phyloP scores from a whole-genome alignment of 2,797 vertebrate genomes.

The Heliangelus exortis region DNA sequence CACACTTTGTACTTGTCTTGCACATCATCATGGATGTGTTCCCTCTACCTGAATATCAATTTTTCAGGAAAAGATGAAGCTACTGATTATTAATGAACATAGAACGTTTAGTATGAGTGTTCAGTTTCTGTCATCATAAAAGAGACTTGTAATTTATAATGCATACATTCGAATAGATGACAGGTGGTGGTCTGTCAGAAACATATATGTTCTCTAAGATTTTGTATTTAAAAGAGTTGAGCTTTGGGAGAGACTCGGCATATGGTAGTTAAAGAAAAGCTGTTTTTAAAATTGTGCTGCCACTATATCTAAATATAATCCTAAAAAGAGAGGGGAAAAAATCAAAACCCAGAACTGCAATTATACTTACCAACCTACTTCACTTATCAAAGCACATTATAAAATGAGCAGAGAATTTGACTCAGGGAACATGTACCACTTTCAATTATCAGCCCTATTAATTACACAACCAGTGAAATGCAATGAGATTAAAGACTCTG shows the following conservation, averaged over 20 bases:
- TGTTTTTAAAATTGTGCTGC: constrained; percentile 23
- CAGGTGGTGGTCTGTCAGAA: constrained; percentile 49
- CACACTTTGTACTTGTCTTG: not conserved
- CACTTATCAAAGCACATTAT: constrained; percentile 45
- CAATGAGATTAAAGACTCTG: constrained; percentile 61
- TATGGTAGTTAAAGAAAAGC: constrained; percentile 48
- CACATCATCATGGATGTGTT: not conserved
- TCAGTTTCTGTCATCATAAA: not conserved
- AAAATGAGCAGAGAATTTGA: constrained; percentile 20
- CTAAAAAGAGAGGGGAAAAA: not conserved
- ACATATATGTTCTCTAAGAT: not conserved
- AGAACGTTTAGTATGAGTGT: not conserved
- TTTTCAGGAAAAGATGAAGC: not conserved
- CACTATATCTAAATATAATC: constrained; percentile 54
- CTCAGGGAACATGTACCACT: not conserved
- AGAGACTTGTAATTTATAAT: not conserved
- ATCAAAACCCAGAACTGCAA: not conserved
- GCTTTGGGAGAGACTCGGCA: not conserved
- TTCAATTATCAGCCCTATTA: constrained; percentile 52
- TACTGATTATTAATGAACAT: not conserved
- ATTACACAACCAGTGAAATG: constrained; percentile 58
- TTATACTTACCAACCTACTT: constrained; percentile 50
- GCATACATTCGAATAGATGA: not conserved
- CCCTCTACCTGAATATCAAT: not conserved
- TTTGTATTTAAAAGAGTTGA: constrained; percentile 5